A percentile compares a stretch with the other conserved stretches of the same genome.
phyloP scores from a whole-genome alignment of 2,113 vertebrate genomes.

The Coptodon rendalli region DNA sequence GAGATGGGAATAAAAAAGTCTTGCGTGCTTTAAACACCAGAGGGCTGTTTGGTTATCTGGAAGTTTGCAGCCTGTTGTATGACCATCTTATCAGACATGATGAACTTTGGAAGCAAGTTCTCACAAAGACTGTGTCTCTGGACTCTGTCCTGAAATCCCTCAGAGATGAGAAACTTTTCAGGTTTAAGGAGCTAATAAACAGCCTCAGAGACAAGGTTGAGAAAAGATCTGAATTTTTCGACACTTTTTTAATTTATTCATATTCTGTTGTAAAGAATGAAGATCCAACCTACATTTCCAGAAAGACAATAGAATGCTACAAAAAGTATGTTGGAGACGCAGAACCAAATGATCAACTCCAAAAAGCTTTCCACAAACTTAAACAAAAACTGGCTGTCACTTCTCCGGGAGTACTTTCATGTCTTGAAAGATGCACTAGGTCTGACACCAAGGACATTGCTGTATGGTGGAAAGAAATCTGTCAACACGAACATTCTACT shows the following conservation, averaged over 20 bases:
- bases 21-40: not conserved
- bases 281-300: rapidly evolving
- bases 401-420: not conserved
- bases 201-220: not conserved
- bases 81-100: not conserved
- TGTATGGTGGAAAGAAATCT: not conserved
- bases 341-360: not conserved
- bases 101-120: not conserved
- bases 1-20: not conserved
- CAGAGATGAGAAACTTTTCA: no score
- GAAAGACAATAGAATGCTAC: not conserved
- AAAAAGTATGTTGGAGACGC: not conserved
- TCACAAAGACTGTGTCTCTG: not conserved
- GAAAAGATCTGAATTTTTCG: not conserved
- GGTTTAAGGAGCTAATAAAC: not conserved
- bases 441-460: not conserved
- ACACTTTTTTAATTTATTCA: not conserved
- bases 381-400: not conserved
- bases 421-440: not conserved
- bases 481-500: rapidly evolving
- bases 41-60: not conserved
- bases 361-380: not conserved
- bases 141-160: not conserved
- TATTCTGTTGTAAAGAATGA: rapidly evolving
- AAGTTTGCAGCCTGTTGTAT: not conserved